Conservation (phyloP, 2,113 vertebrate species). For the Falcunculus frontatus region DNA sequence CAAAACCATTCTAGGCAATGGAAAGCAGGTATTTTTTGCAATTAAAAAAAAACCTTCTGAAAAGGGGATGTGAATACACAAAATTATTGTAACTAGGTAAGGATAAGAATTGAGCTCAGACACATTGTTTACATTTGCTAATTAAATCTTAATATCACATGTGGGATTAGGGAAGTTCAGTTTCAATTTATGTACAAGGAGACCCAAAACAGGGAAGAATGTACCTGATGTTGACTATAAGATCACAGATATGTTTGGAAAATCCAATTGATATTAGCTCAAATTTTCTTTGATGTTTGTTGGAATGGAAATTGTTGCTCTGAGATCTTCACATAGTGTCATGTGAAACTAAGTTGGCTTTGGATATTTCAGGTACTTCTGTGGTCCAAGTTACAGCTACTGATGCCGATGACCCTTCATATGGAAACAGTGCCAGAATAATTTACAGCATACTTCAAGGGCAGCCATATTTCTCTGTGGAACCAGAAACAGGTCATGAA, state of each 20-base stretch:
- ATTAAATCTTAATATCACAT: not conserved
- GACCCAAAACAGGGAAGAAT: not conserved
- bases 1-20: not conserved
- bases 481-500: conserved; percentile 80
- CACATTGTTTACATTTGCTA: not conserved
- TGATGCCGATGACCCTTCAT: conserved; percentile 81
- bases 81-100: not conserved
- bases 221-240: not conserved
- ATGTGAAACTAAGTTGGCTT: conserved; percentile 57
- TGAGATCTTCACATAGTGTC: not conserved
- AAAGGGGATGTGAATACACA: not conserved
- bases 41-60: not conserved
- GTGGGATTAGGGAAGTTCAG: not conserved
- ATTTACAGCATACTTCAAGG: conserved; percentile 85
- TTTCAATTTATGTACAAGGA: not conserved
- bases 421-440: conserved; percentile 81
- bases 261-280: not conserved
- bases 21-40: not conserved
- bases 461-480: conserved; percentile 84
- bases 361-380: conserved; percentile 77
- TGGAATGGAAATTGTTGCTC: conserved; percentile 18
- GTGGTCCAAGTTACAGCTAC: conserved; percentile 83
- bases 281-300: not conserved
- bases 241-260: not conserved
- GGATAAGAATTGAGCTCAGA: not conserved